phyloP scores from a whole-genome alignment of 2,113 vertebrate genomes.

The Erinaceus europaeus region DNA sequence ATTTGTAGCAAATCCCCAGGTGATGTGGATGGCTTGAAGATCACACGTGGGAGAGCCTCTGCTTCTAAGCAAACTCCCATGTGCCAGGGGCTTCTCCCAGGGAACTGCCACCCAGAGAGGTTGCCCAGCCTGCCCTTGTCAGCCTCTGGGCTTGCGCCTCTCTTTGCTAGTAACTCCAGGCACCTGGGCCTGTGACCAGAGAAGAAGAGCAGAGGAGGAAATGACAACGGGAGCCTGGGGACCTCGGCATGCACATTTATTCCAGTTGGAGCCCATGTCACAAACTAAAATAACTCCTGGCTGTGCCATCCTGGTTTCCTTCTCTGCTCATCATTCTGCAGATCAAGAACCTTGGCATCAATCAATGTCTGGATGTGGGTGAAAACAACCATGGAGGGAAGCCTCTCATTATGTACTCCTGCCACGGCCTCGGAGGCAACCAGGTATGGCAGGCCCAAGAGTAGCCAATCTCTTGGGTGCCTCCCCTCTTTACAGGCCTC shows the following conservation, averaged over 20 bases:
- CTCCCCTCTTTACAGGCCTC: background rate
- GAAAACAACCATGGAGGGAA: constrained; percentile 92
- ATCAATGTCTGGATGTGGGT: constrained; percentile 91
- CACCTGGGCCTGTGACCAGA: background rate
- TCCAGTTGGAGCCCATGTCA: background rate
- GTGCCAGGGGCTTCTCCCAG: background rate
- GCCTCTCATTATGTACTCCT: constrained; percentile 92
- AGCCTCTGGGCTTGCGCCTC: background rate
- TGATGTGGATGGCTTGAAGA: background rate
- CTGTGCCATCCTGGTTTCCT: background rate
- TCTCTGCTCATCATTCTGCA: constrained; percentile 64
- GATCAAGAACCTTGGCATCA: constrained; percentile 88
- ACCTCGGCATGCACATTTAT: background rate
- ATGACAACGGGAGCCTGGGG: too few relatives aligned
- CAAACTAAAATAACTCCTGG: background rate
- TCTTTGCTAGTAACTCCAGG: background rate
- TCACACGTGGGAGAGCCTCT: background rate
- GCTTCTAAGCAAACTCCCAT: background rate
- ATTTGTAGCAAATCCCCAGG: background rate
- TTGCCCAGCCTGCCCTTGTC: background rate
- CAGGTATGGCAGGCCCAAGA: constrained; percentile 83
- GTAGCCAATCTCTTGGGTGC: background rate
- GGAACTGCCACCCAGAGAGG: background rate
- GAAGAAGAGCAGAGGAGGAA: background rate
- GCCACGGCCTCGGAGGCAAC: constrained; percentile 97